Evolutionary conservation across 2,888 invertebrate species (phyloP).

Genomic region (Arrhopalites spinosus): DNA sequence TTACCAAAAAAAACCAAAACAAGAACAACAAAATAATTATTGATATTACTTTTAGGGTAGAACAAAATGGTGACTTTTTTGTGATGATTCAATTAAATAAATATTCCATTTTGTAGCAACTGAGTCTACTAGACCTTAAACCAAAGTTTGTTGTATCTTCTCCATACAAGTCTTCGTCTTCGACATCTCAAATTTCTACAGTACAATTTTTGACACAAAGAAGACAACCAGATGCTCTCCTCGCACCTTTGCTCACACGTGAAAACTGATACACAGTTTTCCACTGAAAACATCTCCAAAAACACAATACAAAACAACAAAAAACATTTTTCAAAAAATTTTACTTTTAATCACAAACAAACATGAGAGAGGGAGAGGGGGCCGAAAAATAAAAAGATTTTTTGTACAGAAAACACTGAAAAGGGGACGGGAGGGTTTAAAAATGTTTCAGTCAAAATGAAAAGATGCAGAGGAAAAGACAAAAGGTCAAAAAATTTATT

Average conservation of each 20-base stretch:
- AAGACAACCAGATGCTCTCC: slow-evolving; percentile 11
- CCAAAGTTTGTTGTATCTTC: slow-evolving; percentile 31
- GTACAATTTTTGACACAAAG: slow-evolving; percentile 27
- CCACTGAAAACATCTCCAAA: not conserved
- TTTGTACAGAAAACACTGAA: no score
- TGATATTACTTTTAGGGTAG: not conserved
- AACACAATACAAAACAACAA: not conserved
- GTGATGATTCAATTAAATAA: slow-evolving; percentile 18
- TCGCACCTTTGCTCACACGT: slow-evolving; percentile 19
- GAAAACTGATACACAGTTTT: no score
- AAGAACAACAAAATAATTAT: not conserved
- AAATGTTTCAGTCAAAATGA: not conserved
- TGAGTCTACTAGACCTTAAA: slow-evolving; percentile 37
- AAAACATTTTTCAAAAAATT: not conserved
- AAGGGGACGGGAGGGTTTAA: no score
- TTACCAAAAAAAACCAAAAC: not conserved
- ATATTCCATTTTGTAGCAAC: slow-evolving; percentile 27
- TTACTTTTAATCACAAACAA: no score
- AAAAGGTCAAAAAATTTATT: not conserved
- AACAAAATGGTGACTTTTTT: slow-evolving; percentile 4
- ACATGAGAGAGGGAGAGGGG: no score
- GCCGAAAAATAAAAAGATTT: no score
- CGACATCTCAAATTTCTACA: slow-evolving; percentile 10
- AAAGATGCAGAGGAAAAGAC: not conserved
- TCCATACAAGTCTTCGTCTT: slow-evolving; percentile 17